Evolutionary conservation across 2,888 invertebrate species (phyloP).

Genomic region (Blomia tropicalis): DNA sequence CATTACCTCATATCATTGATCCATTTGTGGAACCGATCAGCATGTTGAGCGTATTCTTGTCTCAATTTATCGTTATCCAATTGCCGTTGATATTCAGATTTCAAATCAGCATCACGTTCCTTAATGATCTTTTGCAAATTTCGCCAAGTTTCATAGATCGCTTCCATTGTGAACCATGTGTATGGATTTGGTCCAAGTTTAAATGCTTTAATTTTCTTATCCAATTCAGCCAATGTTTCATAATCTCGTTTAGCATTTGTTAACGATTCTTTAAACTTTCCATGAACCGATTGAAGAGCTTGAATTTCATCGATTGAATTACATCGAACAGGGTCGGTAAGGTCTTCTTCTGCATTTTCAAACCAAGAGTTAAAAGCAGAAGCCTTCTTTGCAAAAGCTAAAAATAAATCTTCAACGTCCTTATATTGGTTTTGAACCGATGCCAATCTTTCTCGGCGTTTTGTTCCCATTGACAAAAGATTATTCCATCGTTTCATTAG

Average conservation of each 20-base stretch:
- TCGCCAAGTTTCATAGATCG: constrained; percentile 95
- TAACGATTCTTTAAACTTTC: constrained; percentile 86
- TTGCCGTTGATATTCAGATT: constrained; percentile 90
- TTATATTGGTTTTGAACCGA: constrained; percentile 96
- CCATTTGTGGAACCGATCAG: constrained; percentile 98
- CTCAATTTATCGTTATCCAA: constrained; percentile 96
- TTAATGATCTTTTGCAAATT: constrained; percentile 93
- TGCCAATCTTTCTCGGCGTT: constrained; percentile 75
- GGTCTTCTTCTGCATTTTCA: constrained; percentile 98
- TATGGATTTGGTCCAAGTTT: constrained; percentile 98
- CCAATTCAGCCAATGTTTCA: constrained; percentile 83
- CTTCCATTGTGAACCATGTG: constrained; percentile 99
- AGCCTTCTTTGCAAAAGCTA: constrained; percentile 98
- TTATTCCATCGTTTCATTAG: constrained; percentile 89
- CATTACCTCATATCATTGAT: constrained; percentile 79
- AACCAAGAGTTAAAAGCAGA: constrained; percentile 99
- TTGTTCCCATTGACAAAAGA: constrained; percentile 73
- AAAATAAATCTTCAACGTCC: constrained; percentile 90
- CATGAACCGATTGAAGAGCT: constrained; percentile 88
- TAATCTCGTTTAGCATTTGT: constrained; percentile 95
- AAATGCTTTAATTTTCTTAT: constrained; percentile 94
- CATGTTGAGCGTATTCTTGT: constrained; percentile 95
- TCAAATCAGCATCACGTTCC: constrained; percentile 68
- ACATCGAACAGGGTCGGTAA: constrained; percentile 97
- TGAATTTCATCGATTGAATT: constrained; percentile 96